Conservation (phyloP, 1,140 invertebrate species). For the Heliconius eleuchia region DNA sequence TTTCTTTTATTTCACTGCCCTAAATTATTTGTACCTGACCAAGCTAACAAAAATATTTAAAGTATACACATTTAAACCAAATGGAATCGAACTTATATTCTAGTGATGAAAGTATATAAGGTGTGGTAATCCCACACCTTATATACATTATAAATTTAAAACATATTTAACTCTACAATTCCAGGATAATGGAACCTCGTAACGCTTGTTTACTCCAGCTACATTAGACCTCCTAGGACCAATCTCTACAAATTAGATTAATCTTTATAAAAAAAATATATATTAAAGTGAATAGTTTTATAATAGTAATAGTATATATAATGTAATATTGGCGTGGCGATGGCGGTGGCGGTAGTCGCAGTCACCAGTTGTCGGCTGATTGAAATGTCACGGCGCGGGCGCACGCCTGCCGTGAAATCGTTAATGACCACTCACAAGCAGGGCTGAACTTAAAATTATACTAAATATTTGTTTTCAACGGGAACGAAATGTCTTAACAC, state of each 20-base stretch:
- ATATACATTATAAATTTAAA: too few species aligned
- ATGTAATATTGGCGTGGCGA: slow-evolving; percentile 10
- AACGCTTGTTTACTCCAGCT: neutral
- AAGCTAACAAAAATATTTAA: too few species aligned
- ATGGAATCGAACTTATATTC: too few species aligned
- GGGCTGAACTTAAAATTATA: neutral
- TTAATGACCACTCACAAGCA: slow-evolving; percentile 39
- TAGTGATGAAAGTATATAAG: too few species aligned
- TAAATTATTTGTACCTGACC: too few species aligned
- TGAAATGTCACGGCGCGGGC: slow-evolving; percentile 34
- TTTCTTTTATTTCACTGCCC: too few species aligned
- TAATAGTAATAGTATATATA: slow-evolving; percentile 12
- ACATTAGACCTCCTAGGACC: neutral
- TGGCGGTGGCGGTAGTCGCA: neutral
- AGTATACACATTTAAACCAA: too few species aligned
- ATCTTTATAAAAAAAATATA: neutral
- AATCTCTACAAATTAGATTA: slow-evolving; percentile 5
- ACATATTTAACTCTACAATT: neutral
- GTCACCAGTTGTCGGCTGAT: slow-evolving; percentile 7
- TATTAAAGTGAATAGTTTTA: neutral
- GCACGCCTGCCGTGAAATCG: slow-evolving; percentile 45
- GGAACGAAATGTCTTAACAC: too few species aligned
- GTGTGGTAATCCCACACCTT: too few species aligned
- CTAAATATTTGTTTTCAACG: neutral
- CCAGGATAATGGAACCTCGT: neutral